Evolutionary conservation across 2,797 vertebrate genomes (phyloP), one percentile per base, ranked within the genome.

Genomic region (Cheirogaleus major): DNA sequence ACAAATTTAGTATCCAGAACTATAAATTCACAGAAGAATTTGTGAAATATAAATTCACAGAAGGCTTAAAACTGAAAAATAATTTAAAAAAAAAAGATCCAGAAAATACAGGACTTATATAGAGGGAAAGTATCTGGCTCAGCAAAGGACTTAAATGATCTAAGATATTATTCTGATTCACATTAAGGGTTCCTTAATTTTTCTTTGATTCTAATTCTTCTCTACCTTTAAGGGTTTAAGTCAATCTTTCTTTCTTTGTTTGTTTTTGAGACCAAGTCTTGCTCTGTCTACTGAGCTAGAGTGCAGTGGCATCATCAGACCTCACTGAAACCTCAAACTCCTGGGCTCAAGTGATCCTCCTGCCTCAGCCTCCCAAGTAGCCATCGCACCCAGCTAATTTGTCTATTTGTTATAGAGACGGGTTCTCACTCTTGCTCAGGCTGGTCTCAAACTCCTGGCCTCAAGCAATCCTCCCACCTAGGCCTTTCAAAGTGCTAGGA

Each of bases 1-100:
- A 91, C 63, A 10, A 70, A 75, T 27, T 93, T 82, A 80, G 2
- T 12, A 92, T 55, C 8, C 9, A 86, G 12, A 89, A 84, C 25
- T 69, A 95, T 69, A 91, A 63, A 93, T 61, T 91, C 27, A 81
- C 41, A 76, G 20, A 81, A 73, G 23, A 13, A 55, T 72, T 52
- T 89, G 7, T 72, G 25, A 94, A 80, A 22, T 67, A 95, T 67
- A 91, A 61, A 93, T 59, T 91, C 30, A 84, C 41, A 76, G 32
- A 69, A 48, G 17, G 12, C 7, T 96, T 93, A 80, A 70, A 70
- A 75, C 22, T 35, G 22, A 20, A 18, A 5, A 83, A 79, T 67
- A 69, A 75, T 83, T 69, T 2, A 7, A 45, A 79, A 72, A 92
- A 38, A 67, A 92, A 38, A 70, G 32, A 3, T 85, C 11, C 67